Evolutionary conservation across 2,888 invertebrate species (phyloP), one percentile per base, ranked within the genome.

Genomic region (Synanthedon myopaeformis): DNA sequence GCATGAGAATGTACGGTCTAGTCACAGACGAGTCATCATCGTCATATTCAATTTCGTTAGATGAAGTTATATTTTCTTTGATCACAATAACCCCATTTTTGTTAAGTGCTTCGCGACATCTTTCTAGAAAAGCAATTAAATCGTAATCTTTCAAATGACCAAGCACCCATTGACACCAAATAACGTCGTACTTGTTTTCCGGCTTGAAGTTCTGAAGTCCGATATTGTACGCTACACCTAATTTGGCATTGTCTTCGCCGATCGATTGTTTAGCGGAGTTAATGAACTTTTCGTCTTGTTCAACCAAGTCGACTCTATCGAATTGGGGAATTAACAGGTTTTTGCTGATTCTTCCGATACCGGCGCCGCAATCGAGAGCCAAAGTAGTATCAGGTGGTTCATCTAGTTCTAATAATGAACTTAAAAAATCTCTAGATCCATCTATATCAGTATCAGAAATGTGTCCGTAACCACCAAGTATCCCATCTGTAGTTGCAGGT

Each of bases 111-210:
- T 63, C 57, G 28, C 96, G 82, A 72, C 94, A 92, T 57, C 89
- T 89, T 58, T 85, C 79, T 52, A 94, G 89, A 70, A 94, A 98
- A 17, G 87, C 75, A 23, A 96, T 79, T 49, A 98, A 89, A 82
- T 99, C 94, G 10, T 90, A 89, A 75, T 99, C 96, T 3, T 92
- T 93, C 51, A 99, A 83, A 74, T 97, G 94, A 0, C 95, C 94
- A 14, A 96, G 79, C 8, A 99, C 98, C 98, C 99, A 99, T 72
- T 99, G 99, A 65, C 93, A 92, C 99, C 99, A 99, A 64, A 99
- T 94, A 10, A 98, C 88, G 75, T 99, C 97, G 76, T 99, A 99
- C 58, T 90, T 91, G 42, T 89, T 85, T 57, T 89, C 87, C 0
- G 96, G 95, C n/a, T 80, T 79, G 73, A 98, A 99, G 66, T 94